phyloP scores from a whole-genome alignment of 2,113 vertebrate genomes.

The Eira barbara region DNA sequence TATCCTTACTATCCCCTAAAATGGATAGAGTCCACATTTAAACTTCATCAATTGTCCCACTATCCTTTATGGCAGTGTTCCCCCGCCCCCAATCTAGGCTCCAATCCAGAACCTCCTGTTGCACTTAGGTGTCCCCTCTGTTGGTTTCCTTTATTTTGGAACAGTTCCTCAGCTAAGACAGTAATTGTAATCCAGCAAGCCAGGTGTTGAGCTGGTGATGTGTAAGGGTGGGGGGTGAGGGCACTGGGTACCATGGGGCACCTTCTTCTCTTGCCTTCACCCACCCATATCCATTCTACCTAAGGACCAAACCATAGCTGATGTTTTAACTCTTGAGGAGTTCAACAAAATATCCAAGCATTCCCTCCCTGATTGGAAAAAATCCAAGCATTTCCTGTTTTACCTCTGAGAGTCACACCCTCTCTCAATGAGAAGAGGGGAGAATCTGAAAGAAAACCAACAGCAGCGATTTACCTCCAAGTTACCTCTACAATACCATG shows the following conservation, averaged over 20 bases:
- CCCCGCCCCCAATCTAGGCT: not conserved
- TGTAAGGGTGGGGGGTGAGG: not conserved
- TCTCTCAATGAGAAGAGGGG: not conserved
- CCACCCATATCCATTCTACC: not conserved
- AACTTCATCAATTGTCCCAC: not conserved
- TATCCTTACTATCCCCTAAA: not conserved
- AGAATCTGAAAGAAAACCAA: not conserved
- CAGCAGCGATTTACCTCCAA: not conserved
- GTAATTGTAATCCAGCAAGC: not conserved
- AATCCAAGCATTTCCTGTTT: not conserved
- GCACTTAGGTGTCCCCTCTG: not conserved
- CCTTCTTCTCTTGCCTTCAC: not conserved
- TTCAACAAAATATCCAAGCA: not conserved
- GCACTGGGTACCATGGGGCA: rapidly evolving
- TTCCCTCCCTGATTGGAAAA: not conserved
- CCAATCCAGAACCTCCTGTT: not conserved
- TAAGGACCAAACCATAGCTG: not conserved
- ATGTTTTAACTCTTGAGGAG: not conserved
- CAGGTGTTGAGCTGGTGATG: not conserved
- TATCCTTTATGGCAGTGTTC: not conserved
- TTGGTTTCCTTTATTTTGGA: not conserved
- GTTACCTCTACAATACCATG: not conserved
- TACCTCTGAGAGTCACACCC: not conserved
- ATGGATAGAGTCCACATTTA: not conserved
- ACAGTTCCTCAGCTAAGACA: not conserved